phyloP scores from a whole-genome alignment of 2,888 invertebrate species.

The Phengaris arion region DNA sequence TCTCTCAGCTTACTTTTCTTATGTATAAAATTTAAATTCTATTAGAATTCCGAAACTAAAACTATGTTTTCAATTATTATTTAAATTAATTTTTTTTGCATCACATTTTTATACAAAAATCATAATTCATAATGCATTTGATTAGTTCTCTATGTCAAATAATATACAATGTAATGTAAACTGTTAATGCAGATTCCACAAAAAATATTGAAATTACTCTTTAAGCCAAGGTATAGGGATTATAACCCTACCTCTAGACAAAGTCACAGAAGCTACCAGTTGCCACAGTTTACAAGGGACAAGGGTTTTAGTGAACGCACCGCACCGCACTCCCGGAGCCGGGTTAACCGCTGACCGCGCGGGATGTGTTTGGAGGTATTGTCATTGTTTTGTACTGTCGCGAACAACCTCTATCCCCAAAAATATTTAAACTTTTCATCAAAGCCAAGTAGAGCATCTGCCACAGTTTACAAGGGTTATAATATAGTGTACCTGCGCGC shows the following conservation, averaged over 20 bases:
- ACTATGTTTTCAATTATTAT: neutral
- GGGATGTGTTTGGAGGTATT: neutral
- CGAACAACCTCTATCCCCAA: neutral
- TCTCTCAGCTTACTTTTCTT: slow-evolving; percentile 34
- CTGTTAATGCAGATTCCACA: no score
- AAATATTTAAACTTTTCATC: neutral
- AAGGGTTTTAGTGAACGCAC: no score
- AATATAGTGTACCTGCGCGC: no score
- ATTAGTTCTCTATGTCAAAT: no score
- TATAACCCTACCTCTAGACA: neutral
- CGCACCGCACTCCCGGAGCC: neutral
- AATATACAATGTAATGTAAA: no score
- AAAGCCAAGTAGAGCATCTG: neutral
- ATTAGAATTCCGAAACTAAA: neutral
- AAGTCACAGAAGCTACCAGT: neutral
- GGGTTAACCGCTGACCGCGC: neutral
- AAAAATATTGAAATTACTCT: no score
- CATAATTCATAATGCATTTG: no score
- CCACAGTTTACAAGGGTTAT: neutral
- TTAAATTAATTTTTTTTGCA: no score
- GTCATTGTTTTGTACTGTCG: neutral
- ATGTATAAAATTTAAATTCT: slow-evolving; percentile 6
- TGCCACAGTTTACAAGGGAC: neutral
- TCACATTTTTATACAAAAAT: no score
- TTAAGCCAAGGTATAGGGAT: no score